These are phyloP conservation scores for Leptinotarsa juncta DNA, from an alignment of 2,888 invertebrate genomes.

Conservation along the genomic window DNA sequence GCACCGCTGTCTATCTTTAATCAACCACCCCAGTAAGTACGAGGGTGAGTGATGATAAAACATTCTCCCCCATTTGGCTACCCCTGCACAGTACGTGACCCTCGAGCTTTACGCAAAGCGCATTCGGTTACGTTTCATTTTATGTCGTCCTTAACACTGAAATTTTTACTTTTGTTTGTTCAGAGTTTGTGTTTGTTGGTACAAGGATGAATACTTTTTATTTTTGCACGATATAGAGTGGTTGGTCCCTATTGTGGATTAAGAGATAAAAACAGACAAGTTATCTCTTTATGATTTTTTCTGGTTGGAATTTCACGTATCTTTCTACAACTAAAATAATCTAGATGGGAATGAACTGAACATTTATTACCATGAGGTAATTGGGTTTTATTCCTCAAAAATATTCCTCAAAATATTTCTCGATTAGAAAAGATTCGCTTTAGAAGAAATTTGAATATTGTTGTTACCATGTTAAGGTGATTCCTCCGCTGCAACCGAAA, in stretches of 20 bases:
- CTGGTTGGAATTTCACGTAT: too few relatives aligned
- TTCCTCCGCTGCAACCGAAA: too few relatives aligned
- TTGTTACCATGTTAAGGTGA: too few relatives aligned
- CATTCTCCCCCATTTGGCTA: constrained; percentile 58
- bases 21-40: constrained; percentile 55
- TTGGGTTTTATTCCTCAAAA: too few relatives aligned
- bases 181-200: constrained; percentile 24
- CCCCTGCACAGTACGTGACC: constrained; percentile 46
- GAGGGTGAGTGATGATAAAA: constrained; percentile 57
- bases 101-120: constrained; percentile 43
- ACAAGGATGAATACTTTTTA: constrained; percentile 17
- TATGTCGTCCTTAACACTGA: constrained; percentile 24
- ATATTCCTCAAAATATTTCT: too few relatives aligned
- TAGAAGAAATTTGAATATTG: too few relatives aligned
- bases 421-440: too few relatives aligned
- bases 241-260: constrained; percentile 4
- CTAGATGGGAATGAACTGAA: too few relatives aligned
- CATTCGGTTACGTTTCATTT: constrained; percentile 32
- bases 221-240: constrained; percentile 9
- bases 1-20: constrained; percentile 56
- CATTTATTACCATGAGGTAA: too few relatives aligned
- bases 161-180: constrained; percentile 23
- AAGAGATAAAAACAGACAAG: not conserved
- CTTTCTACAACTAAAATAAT: too few relatives aligned
- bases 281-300: not conserved